These are phyloP conservation scores for Myotis planiceps DNA, from an alignment of 2,797 vertebrate genomes.

Conservation along the genomic window DNA sequence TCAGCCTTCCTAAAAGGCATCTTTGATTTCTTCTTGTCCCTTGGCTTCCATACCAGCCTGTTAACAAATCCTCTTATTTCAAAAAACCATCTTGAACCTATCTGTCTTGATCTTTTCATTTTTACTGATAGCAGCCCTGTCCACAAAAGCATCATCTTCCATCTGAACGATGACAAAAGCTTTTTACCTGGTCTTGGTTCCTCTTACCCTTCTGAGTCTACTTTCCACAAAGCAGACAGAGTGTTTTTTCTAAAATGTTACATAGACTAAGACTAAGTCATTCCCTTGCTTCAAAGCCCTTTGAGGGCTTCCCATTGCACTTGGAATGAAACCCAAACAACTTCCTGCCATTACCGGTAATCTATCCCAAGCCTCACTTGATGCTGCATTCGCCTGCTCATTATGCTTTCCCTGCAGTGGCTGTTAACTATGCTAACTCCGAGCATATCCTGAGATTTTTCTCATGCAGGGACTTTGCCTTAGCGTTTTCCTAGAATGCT, in stretches of 20 bases:
- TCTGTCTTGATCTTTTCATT: neutral
- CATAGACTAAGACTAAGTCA: neutral
- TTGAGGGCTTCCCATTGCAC: neutral
- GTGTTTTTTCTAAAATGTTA: neutral
- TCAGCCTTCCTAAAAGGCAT: neutral
- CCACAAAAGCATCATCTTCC: neutral
- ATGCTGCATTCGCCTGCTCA: neutral
- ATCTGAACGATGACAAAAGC: neutral
- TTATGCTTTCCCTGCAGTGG: accelerated
- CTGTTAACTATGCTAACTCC: neutral
- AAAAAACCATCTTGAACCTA: neutral
- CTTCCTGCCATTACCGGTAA: neutral
- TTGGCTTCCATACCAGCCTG: neutral
- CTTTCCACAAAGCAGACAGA: neutral
- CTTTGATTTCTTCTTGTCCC: neutral
- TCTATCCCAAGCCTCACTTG: neutral
- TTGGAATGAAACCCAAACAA: neutral
- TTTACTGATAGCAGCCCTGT: neutral
- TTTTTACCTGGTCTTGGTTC: neutral
- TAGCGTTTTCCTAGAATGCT: neutral
- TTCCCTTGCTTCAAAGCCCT: neutral
- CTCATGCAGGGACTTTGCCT: neutral
- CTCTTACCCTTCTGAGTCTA: neutral
- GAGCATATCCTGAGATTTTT: neutral
- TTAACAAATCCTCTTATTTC: neutral